phyloP scores from a whole-genome alignment of 1,140 invertebrate genomes.

The Campoletis sonorensis region DNA sequence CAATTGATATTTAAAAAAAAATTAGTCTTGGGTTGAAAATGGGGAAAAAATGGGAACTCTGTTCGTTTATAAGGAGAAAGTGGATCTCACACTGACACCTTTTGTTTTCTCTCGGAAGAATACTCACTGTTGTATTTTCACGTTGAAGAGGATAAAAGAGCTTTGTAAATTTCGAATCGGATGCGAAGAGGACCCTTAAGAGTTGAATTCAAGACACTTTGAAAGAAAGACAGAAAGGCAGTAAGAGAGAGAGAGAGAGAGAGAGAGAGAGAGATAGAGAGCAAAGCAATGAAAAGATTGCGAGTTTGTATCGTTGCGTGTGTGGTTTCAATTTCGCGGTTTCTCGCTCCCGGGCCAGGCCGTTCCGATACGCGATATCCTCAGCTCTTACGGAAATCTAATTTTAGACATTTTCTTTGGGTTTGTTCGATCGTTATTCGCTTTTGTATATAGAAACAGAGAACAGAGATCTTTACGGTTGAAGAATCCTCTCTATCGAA shows the following conservation, averaged over 20 bases:
- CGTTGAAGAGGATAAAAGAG: neutral
- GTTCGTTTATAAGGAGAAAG: too few relatives aligned
- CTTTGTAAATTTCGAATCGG: neutral
- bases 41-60: too few relatives aligned
- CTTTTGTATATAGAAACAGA: constrained; percentile 12
- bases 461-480: neutral
- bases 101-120: neutral
- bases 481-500: neutral
- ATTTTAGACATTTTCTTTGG: constrained; percentile 14
- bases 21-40: too few relatives aligned
- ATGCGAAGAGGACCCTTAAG: neutral
- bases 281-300: neutral
- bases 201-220: neutral
- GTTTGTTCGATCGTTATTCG: constrained; percentile 27
- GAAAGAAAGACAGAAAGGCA: neutral
- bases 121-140: neutral
- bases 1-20: neutral
- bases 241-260: neutral
- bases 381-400: constrained; percentile 10
- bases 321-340: constrained; percentile 19
- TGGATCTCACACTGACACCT: neutral
- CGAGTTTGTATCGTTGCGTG: neutral
- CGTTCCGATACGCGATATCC: constrained; percentile 17
- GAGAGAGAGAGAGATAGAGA: neutral
- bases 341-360: constrained; percentile 8